phyloP scores from a whole-genome alignment of 2,888 invertebrate genomes.

The Balanococcus diminutus region DNA sequence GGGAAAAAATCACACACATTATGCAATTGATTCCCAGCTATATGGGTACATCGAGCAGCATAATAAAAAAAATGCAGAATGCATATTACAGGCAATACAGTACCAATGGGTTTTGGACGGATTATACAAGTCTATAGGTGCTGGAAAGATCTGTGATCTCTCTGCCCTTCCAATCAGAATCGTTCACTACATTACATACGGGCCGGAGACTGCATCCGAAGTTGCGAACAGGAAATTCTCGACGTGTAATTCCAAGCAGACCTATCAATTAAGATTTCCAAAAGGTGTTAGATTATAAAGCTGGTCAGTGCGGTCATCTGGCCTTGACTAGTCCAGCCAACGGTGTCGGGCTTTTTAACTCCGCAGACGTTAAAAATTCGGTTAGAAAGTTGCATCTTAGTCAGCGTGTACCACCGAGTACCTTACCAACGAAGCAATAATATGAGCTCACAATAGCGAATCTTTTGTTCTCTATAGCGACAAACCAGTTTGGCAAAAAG shows the following conservation, averaged over 20 bases:
- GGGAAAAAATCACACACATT: neutral
- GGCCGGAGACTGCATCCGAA: neutral
- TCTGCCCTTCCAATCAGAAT: too few relatives aligned
- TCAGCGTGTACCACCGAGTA: neutral
- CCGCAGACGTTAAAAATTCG: slow-evolving; percentile 8
- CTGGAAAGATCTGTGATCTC: neutral
- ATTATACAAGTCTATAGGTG: neutral
- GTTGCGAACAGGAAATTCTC: neutral
- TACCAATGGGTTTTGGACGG: neutral
- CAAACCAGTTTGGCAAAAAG: slow-evolving; percentile 20
- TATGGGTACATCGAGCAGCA: neutral
- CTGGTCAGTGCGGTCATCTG: slow-evolving; percentile 10
- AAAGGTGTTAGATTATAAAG: neutral
- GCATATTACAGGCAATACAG: neutral
- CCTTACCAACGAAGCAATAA: neutral
- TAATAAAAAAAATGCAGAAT: neutral
- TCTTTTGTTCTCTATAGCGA: slow-evolving; percentile 5
- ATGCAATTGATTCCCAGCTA: neutral
- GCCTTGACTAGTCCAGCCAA: slow-evolving; percentile 21
- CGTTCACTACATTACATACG: neutral
- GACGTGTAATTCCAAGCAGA: neutral
- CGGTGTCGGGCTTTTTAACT: neutral
- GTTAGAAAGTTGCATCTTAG: neutral
- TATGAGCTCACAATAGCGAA: neutral
- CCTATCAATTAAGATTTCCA: slow-evolving; percentile 26